Percentiles rank a stretch among this genome's conserved stretches.
These are phyloP conservation scores for Muricea muricata DNA, from an alignment of 92 coral and sea anemone genomes.

Conservation along the genomic window DNA sequence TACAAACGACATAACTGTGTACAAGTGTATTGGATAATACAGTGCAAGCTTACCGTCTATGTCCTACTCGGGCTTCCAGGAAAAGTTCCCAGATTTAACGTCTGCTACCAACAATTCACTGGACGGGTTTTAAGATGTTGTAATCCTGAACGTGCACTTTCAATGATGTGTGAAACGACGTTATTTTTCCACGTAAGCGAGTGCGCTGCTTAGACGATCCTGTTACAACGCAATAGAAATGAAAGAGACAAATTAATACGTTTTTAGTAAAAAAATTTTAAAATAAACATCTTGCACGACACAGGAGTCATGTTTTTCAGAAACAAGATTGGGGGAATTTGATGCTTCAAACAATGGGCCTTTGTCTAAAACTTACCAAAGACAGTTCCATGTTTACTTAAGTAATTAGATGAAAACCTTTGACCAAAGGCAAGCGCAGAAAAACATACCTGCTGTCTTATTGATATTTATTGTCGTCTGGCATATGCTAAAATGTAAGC, in stretches of 20 bases:
- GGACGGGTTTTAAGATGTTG: not conserved
- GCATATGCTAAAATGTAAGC: not conserved
- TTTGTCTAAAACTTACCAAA: no score
- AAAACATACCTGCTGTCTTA: no score
- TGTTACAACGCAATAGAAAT: not conserved
- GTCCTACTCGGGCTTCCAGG: no score
- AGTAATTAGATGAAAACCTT: not conserved
- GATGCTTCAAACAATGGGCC: no score
- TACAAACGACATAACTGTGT: no score
- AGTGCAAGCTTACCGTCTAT: no score
- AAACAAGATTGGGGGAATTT: no score
- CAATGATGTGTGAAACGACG: not conserved
- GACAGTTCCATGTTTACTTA: no score
- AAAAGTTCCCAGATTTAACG: not conserved
- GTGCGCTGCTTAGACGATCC: slow-evolving; percentile 35
- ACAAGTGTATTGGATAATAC: no score
- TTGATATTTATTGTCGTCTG: not conserved
- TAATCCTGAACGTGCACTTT: slow-evolving; percentile 6
- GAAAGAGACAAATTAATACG: not conserved
- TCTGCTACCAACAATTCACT: not conserved
- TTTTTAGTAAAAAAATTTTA: not conserved
- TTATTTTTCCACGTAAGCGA: slow-evolving; percentile 30
- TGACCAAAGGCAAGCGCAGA: no score
- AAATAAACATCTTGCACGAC: not conserved
- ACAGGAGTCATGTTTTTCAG: no score